Conservation (phyloP, 2,113 vertebrate species). For the Rhinolophus sinicus region DNA sequence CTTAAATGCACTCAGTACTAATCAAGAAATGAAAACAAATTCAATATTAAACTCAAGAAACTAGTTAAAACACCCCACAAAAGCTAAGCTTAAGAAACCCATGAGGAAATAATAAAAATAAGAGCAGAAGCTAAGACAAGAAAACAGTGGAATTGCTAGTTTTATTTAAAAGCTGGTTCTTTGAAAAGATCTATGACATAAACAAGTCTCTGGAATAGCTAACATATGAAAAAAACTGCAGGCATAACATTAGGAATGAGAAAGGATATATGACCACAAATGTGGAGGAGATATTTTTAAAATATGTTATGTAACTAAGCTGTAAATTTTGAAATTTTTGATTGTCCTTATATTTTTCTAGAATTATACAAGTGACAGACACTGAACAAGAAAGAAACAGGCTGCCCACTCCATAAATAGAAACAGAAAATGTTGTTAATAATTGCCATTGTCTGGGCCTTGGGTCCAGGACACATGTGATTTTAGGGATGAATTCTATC, state of each 20-base stretch:
- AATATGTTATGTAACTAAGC: not conserved
- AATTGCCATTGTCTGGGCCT: not conserved
- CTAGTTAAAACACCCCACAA: slow-evolving; percentile 13
- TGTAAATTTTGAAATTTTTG: not conserved
- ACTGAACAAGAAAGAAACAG: not conserved
- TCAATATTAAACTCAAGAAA: slow-evolving; percentile 54
- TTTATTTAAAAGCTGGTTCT: slow-evolving; percentile 21
- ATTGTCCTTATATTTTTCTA: not conserved
- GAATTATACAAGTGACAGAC: not conserved
- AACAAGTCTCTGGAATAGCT: not conserved
- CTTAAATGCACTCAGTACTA: slow-evolving; percentile 56
- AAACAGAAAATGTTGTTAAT: not conserved
- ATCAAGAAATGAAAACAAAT: slow-evolving; percentile 64
- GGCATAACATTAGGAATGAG: not conserved
- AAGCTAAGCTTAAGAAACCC: slow-evolving; percentile 30
- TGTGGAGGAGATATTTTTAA: not conserved
- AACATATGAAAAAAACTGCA: not conserved
- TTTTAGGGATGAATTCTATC: not conserved
- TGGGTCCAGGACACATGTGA: not conserved
- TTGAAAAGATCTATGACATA: slow-evolving; percentile 18
- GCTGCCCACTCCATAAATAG: not conserved
- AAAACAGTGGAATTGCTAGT: not conserved
- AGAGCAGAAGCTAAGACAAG: slow-evolving; percentile 33
- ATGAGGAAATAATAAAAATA: slow-evolving; percentile 61
- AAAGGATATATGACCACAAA: not conserved